Conservation (phyloP, 2,113 vertebrate species). For the Trichomycterus rosablanca region DNA sequence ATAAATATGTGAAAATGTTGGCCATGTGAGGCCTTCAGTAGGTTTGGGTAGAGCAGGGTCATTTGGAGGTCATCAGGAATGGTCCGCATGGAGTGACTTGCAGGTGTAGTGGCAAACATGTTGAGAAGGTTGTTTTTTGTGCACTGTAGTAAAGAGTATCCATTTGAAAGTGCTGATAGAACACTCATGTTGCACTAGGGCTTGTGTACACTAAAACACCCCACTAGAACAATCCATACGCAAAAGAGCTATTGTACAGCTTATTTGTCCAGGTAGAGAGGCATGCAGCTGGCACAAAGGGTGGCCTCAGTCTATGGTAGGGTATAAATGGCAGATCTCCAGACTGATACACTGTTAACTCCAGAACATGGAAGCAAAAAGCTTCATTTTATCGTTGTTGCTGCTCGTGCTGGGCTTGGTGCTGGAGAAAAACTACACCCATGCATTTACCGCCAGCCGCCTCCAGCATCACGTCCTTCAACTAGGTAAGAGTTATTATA, state of each 20-base stretch:
- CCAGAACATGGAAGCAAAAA: constrained; percentile 55
- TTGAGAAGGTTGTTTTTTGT: too few species aligned
- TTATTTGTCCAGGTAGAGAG: constrained; percentile 57
- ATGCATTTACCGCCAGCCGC: constrained; percentile 39
- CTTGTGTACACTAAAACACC: constrained; percentile 54
- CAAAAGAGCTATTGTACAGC: constrained; percentile 42
- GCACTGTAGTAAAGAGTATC: constrained; percentile 26
- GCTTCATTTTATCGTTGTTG: constrained; percentile 49
- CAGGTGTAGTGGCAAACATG: too few species aligned
- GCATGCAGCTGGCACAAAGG: constrained; percentile 14
- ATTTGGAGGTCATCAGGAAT: background rate
- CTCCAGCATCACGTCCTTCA: constrained; percentile 59
- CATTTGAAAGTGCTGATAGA: constrained; percentile 61
- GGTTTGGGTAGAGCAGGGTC: too few species aligned
- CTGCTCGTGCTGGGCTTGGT: constrained; percentile 54
- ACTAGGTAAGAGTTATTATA: constrained; percentile 53
- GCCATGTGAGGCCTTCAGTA: too few species aligned
- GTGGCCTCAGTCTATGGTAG: background rate
- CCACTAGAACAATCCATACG: constrained; percentile 63
- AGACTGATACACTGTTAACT: constrained; percentile 34
- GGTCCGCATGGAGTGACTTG: background rate
- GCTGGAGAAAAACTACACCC: constrained; percentile 51
- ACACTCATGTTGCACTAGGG: constrained; percentile 48
- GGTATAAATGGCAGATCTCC: constrained; percentile 43
- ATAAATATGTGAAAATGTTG: background rate